These are phyloP conservation scores for Menura novaehollandiae DNA, from an alignment of 2,113 vertebrate genomes.

Conservation along the genomic window DNA sequence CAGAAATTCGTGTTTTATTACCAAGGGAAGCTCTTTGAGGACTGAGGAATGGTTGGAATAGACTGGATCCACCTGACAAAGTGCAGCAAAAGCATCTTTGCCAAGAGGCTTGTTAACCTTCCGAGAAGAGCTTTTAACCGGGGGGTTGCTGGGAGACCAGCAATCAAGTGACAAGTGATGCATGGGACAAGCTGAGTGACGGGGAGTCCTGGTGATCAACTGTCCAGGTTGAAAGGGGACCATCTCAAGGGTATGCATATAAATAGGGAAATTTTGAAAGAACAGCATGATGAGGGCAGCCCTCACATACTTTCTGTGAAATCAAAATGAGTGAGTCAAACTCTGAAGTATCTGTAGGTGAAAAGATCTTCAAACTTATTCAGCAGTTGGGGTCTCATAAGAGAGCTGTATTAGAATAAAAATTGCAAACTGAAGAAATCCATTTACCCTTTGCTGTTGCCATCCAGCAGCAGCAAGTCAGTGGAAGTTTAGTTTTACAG, in stretches of 20 bases:
- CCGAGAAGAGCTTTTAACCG: background rate
- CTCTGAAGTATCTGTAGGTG: background rate
- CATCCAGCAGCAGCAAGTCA: fast-evolving
- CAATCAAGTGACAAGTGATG: background rate
- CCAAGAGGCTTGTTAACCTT: background rate
- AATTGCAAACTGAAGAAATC: background rate
- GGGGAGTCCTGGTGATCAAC: background rate
- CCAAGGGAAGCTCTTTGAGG: background rate
- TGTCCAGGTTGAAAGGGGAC: background rate
- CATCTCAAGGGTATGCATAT: background rate
- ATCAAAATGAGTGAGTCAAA: background rate
- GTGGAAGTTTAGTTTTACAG: background rate
- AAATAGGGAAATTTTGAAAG: background rate
- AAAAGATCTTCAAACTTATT: background rate
- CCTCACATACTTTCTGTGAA: background rate
- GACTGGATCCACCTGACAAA: background rate
- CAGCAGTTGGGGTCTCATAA: background rate
- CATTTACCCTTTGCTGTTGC: fast-evolving
- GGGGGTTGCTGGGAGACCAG: background rate
- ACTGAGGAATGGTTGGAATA: background rate
- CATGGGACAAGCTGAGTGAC: background rate
- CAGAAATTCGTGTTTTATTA: background rate
- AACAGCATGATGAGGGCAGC: background rate
- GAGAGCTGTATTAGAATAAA: background rate
- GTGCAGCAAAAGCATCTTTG: background rate